Percentiles rank a stretch among this genome's conserved stretches.
These are phyloP conservation scores for Acrossocheilus fasciatus DNA, from an alignment of 2,797 vertebrate species.

Conservation along the genomic window DNA sequence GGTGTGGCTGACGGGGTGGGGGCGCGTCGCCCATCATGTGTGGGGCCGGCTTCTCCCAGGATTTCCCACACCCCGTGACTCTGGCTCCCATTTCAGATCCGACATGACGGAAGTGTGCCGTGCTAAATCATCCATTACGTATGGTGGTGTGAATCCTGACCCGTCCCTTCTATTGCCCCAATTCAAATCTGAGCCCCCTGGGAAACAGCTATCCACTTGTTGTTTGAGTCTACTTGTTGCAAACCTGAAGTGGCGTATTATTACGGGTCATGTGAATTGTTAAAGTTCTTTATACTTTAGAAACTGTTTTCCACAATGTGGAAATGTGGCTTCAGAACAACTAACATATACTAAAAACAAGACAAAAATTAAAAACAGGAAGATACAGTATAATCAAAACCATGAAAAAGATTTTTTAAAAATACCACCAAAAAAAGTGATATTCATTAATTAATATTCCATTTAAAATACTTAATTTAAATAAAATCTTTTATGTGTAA, in stretches of 20 bases:
- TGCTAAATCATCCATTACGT: conserved; percentile 70
- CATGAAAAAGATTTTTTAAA: background rate
- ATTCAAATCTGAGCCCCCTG: conserved; percentile 44
- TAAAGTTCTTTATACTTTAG: background rate
- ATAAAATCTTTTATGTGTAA: background rate
- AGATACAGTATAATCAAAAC: background rate
- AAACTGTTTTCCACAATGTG: background rate
- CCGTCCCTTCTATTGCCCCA: conserved; percentile 49
- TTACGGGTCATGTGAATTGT: background rate
- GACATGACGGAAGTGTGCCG: conserved; percentile 76
- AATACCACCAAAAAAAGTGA: background rate
- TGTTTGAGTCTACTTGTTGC: conserved; percentile 53
- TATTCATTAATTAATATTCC: background rate
- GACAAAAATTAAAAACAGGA: background rate
- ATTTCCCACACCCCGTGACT: conserved; percentile 72
- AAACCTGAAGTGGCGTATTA: conserved; percentile 11
- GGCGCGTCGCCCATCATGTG: conserved; percentile 58
- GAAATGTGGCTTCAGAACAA: background rate
- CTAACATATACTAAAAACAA: background rate
- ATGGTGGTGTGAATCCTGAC: conserved; percentile 61
- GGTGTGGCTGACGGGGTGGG: conserved; percentile 52
- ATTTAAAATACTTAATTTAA: background rate
- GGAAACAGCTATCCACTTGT: conserved; percentile 52
- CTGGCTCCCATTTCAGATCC: conserved; percentile 66
- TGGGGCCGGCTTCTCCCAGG: conserved; percentile 66